Conservation (phyloP, 2,888 invertebrate species). For the Chrysotoxum bicinctum region DNA sequence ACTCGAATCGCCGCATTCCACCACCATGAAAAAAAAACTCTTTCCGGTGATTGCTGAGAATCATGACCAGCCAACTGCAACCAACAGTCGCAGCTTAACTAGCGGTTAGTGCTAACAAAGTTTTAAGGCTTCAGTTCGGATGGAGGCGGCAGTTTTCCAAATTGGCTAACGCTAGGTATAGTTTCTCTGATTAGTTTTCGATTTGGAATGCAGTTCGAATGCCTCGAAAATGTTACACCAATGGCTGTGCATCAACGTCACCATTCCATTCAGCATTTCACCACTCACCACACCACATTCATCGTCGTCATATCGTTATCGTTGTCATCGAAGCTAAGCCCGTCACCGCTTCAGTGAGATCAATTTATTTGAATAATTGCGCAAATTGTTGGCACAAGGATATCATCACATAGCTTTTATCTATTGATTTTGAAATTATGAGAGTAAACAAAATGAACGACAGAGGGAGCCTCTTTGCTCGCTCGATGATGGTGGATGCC, state of each 20-base stretch:
- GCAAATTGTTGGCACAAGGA: slow-evolving; percentile 73
- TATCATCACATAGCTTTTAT: slow-evolving; percentile 76
- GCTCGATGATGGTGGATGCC: slow-evolving; percentile 12
- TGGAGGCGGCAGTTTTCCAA: slow-evolving; percentile 33
- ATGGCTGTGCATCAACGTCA: slow-evolving; percentile 2
- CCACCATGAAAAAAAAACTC: not conserved
- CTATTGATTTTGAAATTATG: slow-evolving; percentile 82
- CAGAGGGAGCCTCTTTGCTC: slow-evolving; percentile 22
- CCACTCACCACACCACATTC: slow-evolving; percentile 13
- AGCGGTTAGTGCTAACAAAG: slow-evolving; percentile 63
- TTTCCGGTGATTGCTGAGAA: slow-evolving; percentile 65
- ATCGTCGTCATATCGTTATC: not conserved
- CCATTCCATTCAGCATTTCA: slow-evolving; percentile 6
- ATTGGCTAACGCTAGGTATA: slow-evolving; percentile 20
- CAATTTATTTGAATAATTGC: slow-evolving; percentile 73
- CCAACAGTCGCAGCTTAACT: slow-evolving; percentile 58
- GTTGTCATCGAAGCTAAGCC: slow-evolving; percentile 29
- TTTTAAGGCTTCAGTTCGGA: slow-evolving; percentile 48
- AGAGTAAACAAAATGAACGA: slow-evolving; percentile 77
- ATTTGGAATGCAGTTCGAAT: slow-evolving; percentile 60
- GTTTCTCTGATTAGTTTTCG: slow-evolving; percentile 66
- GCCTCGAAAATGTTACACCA: slow-evolving; percentile 56
- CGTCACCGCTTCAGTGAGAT: slow-evolving; percentile 65
- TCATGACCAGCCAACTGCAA: slow-evolving; percentile 49
- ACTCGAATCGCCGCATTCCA: not conserved